phyloP scores from a whole-genome alignment of 2,113 vertebrate genomes.

The Callocephalon fimbriatum region DNA sequence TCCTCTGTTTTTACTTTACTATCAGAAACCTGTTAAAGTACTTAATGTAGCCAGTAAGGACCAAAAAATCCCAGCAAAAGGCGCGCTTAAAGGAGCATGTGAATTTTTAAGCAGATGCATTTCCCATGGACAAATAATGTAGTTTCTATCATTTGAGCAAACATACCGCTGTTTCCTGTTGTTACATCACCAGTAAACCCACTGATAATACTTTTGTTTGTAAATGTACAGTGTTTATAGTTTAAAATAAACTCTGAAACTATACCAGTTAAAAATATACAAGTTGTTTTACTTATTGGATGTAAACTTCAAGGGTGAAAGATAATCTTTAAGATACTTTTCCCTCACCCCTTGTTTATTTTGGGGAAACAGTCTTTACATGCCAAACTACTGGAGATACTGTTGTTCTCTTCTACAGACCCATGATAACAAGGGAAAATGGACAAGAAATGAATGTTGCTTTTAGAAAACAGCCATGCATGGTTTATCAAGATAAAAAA shows the following conservation, averaged over 20 bases:
- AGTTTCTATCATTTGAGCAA: neutral
- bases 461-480: neutral
- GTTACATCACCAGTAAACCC: rapidly evolving
- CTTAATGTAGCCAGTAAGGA: neutral
- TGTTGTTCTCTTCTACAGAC: neutral
- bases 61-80: neutral
- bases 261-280: neutral
- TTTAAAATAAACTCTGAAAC: neutral
- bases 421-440: neutral
- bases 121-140: neutral
- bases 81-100: neutral
- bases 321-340: neutral
- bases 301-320: neutral
- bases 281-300: neutral
- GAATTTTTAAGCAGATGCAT: neutral
- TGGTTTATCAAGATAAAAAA: neutral
- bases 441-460: neutral
- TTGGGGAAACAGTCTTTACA: neutral
- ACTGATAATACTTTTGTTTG: neutral
- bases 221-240: neutral
- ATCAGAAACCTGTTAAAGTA: neutral
- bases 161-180: neutral
- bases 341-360: neutral
- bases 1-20: neutral
- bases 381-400: neutral